These are phyloP conservation scores for Psilanteris sp. DNA, from an alignment of 1,140 invertebrate genomes.

Conservation along the genomic window DNA sequence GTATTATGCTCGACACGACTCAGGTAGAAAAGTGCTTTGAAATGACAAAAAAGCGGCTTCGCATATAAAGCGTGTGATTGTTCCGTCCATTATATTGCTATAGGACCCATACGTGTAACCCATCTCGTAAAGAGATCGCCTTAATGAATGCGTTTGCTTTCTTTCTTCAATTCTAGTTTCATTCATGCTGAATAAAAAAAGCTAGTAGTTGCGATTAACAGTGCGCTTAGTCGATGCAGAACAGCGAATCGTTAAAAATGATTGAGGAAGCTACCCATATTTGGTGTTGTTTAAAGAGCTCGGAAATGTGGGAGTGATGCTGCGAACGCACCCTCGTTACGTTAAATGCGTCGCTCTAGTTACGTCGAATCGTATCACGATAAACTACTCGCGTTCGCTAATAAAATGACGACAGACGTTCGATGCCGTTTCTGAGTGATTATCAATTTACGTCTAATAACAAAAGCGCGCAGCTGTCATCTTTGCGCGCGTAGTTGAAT, in stretches of 20 bases:
- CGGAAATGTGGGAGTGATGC: conserved; percentile 62
- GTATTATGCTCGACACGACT: too few relatives aligned
- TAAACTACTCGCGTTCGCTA: conserved; percentile 30
- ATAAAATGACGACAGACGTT: conserved; percentile 18
- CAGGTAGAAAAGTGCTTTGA: too few relatives aligned
- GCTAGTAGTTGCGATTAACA: conserved; percentile 27
- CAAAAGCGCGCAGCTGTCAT: too few relatives aligned
- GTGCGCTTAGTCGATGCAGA: conserved; percentile 32
- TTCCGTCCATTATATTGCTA: too few relatives aligned
- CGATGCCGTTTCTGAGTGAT: too few relatives aligned
- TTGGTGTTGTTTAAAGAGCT: conserved; percentile 61
- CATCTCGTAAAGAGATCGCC: neutral
- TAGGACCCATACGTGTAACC: too few relatives aligned
- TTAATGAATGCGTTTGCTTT: conserved; percentile 28
- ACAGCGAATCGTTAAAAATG: conserved; percentile 50
- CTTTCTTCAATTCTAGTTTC: conserved; percentile 34
- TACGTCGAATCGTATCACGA: conserved; percentile 55
- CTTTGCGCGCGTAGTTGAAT: too few relatives aligned
- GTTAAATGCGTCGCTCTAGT: conserved; percentile 68
- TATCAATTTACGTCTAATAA: too few relatives aligned
- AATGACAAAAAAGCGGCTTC: too few relatives aligned
- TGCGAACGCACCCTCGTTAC: conserved; percentile 66
- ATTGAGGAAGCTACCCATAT: conserved; percentile 63
- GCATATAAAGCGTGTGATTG: neutral
- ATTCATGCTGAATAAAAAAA: conserved; percentile 24